A percentile compares a stretch with the other conserved stretches of the same genome.
These are phyloP conservation scores for Drosophila anomalipes DNA, from an alignment of 2,888 invertebrate genomes.

Conservation along the genomic window DNA sequence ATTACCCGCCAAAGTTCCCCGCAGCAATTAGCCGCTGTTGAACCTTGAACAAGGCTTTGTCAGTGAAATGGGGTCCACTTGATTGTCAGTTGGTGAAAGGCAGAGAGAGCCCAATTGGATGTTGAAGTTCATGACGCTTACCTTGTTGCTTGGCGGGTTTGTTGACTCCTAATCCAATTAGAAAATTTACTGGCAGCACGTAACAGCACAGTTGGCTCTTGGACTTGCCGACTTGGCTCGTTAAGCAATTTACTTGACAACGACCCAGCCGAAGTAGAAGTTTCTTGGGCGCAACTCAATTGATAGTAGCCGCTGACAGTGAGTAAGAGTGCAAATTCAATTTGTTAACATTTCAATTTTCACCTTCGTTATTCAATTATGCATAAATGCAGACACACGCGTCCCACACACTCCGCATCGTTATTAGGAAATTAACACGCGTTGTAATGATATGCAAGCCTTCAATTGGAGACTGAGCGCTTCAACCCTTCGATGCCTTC, in stretches of 20 bases:
- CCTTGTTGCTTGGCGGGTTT: constrained; percentile 58
- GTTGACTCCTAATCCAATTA: constrained; percentile 80
- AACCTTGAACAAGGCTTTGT: constrained; percentile 43
- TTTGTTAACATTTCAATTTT: constrained; percentile 80
- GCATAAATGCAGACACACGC: constrained; percentile 46
- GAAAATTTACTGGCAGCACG: constrained; percentile 62
- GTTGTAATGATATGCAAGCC: constrained; percentile 53
- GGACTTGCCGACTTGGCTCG: constrained; percentile 23
- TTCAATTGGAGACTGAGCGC: constrained; percentile 13
- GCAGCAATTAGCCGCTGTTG: constrained; percentile 58
- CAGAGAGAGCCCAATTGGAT: constrained; percentile 35
- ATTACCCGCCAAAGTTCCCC: constrained; percentile 33
- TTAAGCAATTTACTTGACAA: constrained; percentile 43
- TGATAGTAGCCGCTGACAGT: constrained; percentile 5
- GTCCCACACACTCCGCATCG: constrained; percentile 36
- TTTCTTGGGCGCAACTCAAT: constrained; percentile 32
- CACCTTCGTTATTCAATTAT: constrained; percentile 80
- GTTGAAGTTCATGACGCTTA: constrained; percentile 66
- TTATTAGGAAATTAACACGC: constrained; percentile 55
- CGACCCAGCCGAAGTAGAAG: constrained; percentile 11
- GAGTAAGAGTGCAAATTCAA: constrained; percentile 67
- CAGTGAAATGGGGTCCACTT: constrained; percentile 40
- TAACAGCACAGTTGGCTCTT: constrained; percentile 35
- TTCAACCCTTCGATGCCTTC: constrained; percentile 33
- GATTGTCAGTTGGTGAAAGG: constrained; percentile 37